Percentiles rank a stretch among this genome's conserved stretches.
Evolutionary conservation across 1,140 invertebrate genomes (phyloP).

Genomic region (Chionoecetes opilio): DNA sequence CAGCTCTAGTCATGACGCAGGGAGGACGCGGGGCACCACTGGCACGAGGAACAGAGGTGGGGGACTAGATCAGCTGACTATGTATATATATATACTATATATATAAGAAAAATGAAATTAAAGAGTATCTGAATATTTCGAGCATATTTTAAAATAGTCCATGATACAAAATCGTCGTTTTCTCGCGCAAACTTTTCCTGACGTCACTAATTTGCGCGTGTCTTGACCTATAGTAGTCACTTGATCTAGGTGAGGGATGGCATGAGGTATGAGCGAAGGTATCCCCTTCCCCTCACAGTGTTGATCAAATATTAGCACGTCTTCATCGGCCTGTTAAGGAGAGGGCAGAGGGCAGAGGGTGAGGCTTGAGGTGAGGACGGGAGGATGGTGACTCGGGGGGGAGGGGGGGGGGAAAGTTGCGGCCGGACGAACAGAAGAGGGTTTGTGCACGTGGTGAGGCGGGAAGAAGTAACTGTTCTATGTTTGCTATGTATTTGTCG

Average conservation of each 20-base stretch:
- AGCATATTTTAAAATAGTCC: no score
- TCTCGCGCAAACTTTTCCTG: no score
- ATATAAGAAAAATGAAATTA: no score
- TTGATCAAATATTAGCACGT: neutral
- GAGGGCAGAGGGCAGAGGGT: neutral
- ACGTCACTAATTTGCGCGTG: no score
- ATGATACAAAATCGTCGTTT: no score
- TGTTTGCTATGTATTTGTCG: constrained; percentile 20
- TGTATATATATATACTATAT: no score
- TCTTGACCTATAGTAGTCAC: no score
- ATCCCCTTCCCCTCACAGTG: neutral
- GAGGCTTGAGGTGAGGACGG: neutral
- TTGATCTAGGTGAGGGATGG: no score
- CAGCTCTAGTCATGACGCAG: neutral
- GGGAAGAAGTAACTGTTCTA: neutral
- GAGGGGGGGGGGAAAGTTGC: neutral
- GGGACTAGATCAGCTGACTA: no score
- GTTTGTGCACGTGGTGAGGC: neutral
- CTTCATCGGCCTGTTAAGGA: neutral
- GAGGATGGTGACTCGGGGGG: neutral
- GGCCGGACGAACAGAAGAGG: neutral
- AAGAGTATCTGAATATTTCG: no score
- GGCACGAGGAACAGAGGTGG: neutral
- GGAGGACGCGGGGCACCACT: neutral
- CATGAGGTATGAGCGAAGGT: neutral